phyloP scores from a whole-genome alignment of 2,888 invertebrate species.

The Lasioglossum pauxillum region DNA sequence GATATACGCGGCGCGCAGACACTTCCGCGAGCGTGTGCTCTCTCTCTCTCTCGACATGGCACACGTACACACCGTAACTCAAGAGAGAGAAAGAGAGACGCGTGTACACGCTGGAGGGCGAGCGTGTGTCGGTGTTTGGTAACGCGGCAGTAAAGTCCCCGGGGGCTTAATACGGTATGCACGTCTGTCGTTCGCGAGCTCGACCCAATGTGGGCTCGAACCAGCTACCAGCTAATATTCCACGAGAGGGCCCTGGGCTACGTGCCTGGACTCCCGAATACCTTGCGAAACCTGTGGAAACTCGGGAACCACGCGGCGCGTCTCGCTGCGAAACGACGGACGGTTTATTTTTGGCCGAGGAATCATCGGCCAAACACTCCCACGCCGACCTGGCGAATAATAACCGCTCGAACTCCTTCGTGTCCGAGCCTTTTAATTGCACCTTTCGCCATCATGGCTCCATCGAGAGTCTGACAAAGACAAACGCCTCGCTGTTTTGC shows the following conservation, averaged over 20 bases:
- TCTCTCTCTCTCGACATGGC: background rate
- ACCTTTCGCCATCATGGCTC: background rate
- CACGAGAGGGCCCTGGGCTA: conserved; percentile 79
- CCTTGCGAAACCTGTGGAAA: conserved; percentile 66
- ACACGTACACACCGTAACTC: background rate
- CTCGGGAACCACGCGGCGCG: conserved; percentile 48
- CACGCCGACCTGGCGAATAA: background rate
- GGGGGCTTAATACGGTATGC: conserved; percentile 83
- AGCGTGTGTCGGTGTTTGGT: conserved; percentile 57
- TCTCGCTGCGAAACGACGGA: conserved; percentile 8
- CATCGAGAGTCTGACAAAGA: background rate
- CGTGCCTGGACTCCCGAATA: conserved; percentile 77
- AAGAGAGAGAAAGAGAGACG: background rate
- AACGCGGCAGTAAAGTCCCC: conserved; percentile 75
- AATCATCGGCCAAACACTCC: conserved; percentile 15
- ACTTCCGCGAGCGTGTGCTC: conserved; percentile 21
- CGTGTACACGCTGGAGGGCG: conserved; percentile 20
- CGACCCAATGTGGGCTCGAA: conserved; percentile 78
- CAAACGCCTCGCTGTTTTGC: background rate
- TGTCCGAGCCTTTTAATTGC: background rate
- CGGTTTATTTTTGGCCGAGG: conserved; percentile 33
- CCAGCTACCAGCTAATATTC: conserved; percentile 82
- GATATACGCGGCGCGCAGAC: conserved; percentile 57
- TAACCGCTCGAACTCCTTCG: background rate
- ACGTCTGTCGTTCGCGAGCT: conserved; percentile 79